phyloP scores from a whole-genome alignment of 2,888 invertebrate genomes.

The Rhorus exstirpatorius region DNA sequence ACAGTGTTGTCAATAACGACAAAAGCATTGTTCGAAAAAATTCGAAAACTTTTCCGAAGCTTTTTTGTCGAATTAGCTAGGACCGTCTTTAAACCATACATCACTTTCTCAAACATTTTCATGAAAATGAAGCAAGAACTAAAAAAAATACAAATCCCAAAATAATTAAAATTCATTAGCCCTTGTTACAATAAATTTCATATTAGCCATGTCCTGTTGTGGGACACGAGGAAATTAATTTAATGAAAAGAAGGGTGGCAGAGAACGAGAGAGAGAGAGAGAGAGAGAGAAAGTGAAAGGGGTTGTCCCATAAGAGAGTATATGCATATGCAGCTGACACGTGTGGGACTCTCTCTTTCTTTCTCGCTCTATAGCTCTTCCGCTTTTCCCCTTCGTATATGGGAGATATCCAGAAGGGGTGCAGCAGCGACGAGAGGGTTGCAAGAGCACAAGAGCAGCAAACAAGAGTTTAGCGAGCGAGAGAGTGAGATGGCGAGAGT shows the following conservation, averaged over 20 bases:
- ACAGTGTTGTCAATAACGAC: too few relatives aligned
- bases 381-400: not conserved
- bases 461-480: slow-evolving; percentile 68
- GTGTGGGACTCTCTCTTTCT: slow-evolving; percentile 15
- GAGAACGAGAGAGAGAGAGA: not conserved
- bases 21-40: too few relatives aligned
- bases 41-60: too few relatives aligned
- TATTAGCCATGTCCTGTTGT: not conserved
- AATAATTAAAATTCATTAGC: not conserved
- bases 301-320: slow-evolving; percentile 27
- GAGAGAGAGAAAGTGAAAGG: too few relatives aligned
- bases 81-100: too few relatives aligned
- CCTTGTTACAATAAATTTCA: not conserved
- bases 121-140: too few relatives aligned
- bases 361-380: not conserved
- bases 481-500: slow-evolving; percentile 77
- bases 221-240: not conserved
- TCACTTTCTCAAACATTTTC: too few relatives aligned
- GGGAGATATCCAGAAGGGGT: slow-evolving; percentile 31
- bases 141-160: not conserved
- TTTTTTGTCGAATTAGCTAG: too few relatives aligned
- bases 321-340: slow-evolving; percentile 4
- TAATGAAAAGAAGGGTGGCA: slow-evolving; percentile 14
- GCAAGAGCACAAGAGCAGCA: slow-evolving; percentile 49
- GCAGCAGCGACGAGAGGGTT: slow-evolving; percentile 61